Percentiles rank a stretch among this genome's conserved stretches.
Evolutionary conservation across 2,888 invertebrate genomes (phyloP).

Genomic region (Drosophila phalerata): DNA sequence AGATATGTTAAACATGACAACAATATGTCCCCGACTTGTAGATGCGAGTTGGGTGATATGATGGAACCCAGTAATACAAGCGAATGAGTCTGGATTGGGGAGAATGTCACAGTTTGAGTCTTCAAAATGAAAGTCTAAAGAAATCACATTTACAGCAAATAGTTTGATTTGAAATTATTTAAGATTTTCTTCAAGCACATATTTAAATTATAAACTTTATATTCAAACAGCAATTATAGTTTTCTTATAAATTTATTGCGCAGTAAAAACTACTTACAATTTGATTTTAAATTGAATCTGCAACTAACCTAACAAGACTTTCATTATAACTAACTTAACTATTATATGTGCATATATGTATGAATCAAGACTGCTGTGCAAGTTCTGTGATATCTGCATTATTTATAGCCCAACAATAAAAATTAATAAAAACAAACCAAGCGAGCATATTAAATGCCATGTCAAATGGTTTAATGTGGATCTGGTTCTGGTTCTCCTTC

Average conservation of each 20-base stretch:
- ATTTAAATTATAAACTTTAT: background rate
- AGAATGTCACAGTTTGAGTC: background rate
- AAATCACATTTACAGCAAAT: background rate
- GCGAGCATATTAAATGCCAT: conserved; percentile 75
- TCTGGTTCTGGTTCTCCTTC: conserved; percentile 22
- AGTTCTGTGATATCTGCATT: conserved; percentile 15
- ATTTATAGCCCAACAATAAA: conserved; percentile 46
- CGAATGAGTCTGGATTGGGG: background rate
- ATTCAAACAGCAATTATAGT: background rate
- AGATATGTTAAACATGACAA: conserved; percentile 84
- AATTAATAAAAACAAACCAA: conserved; percentile 55
- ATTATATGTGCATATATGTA: background rate
- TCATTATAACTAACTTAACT: background rate
- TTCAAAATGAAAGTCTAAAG: conserved; percentile 6
- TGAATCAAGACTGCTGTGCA: conserved; percentile 1
- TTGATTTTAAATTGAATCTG: background rate
- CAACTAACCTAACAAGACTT: background rate
- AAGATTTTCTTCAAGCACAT: background rate
- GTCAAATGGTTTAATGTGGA: conserved; percentile 77
- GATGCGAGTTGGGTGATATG: conserved; percentile 54
- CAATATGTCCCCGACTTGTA: conserved; percentile 77
- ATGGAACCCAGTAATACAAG: background rate
- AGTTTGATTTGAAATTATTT: background rate
- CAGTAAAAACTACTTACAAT: no score
- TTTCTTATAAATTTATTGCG: background rate